Conservation (phyloP, 2,797 vertebrate species). For the Astyanax mexicanus region DNA sequence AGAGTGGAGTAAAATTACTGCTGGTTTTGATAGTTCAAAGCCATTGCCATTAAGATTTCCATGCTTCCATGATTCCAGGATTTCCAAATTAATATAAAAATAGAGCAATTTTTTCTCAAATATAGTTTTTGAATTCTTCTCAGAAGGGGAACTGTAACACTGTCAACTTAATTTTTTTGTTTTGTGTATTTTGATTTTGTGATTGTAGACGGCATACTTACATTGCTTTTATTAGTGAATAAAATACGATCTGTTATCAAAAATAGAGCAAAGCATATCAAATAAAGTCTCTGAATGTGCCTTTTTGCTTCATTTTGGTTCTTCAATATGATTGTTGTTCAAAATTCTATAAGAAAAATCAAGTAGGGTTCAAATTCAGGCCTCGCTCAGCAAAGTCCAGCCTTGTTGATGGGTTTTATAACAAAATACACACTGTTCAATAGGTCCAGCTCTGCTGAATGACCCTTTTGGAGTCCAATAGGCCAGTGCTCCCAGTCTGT, state of each 20-base stretch:
- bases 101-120: not conserved
- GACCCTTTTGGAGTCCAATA: not conserved
- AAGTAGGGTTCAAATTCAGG: not conserved
- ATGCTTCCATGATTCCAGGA: not conserved
- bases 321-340: not conserved
- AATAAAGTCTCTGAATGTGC: not conserved
- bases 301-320: not conserved
- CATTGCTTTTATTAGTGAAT: not conserved
- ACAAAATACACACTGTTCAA: not conserved
- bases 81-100: constrained; percentile 16
- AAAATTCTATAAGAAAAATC: not conserved
- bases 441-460: not conserved
- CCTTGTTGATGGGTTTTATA: not conserved
- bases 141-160: not conserved
- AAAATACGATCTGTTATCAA: not conserved
- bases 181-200: too few relatives aligned
- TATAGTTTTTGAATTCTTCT: not conserved
- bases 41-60: not conserved
- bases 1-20: too few relatives aligned
- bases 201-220: too few relatives aligned
- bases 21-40: not conserved
- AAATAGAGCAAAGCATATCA: not conserved
- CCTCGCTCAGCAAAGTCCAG: not conserved
- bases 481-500: not conserved
- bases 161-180: not conserved